phyloP scores from a whole-genome alignment of 2,797 vertebrate genomes.

The Gallinago solitaria region DNA sequence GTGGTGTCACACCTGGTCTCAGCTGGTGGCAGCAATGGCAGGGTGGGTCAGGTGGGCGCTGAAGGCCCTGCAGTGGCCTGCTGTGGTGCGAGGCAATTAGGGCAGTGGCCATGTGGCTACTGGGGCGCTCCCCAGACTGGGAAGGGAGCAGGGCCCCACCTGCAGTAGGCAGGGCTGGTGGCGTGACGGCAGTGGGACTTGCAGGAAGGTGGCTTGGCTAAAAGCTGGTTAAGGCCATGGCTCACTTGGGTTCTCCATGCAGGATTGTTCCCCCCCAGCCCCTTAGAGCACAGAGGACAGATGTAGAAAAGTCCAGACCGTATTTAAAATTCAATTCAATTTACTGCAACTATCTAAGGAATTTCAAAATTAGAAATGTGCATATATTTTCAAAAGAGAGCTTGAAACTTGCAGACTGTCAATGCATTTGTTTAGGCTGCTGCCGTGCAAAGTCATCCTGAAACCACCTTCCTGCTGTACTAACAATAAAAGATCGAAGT shows the following conservation, averaged over 20 bases:
- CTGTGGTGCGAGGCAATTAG: rapidly evolving
- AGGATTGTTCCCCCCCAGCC: too few species aligned
- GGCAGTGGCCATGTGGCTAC: rapidly evolving
- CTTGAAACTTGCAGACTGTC: neutral
- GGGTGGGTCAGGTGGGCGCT: rapidly evolving
- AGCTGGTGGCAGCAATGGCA: neutral
- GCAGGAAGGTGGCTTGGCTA: too few species aligned
- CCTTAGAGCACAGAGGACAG: rapidly evolving
- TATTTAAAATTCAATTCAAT: neutral
- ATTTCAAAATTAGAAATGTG: neutral
- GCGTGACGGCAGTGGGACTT: neutral
- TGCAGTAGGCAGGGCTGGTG: rapidly evolving
- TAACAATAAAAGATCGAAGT: neutral
- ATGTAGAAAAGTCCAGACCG: neutral
- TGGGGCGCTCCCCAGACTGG: rapidly evolving
- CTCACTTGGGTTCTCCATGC: rapidly evolving
- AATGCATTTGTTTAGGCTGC: neutral
- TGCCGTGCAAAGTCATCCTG: neutral
- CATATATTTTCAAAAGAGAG: neutral
- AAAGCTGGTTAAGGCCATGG: neutral
- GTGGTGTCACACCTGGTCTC: neutral
- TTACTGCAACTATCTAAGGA: neutral
- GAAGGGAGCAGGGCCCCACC: neutral
- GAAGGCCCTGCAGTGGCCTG: rapidly evolving
- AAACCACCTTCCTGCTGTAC: neutral